Percentiles rank a stretch among this genome's conserved stretches.
Evolutionary conservation across 2,888 invertebrate genomes (phyloP).

Genomic region (Microctonus brassicae): DNA sequence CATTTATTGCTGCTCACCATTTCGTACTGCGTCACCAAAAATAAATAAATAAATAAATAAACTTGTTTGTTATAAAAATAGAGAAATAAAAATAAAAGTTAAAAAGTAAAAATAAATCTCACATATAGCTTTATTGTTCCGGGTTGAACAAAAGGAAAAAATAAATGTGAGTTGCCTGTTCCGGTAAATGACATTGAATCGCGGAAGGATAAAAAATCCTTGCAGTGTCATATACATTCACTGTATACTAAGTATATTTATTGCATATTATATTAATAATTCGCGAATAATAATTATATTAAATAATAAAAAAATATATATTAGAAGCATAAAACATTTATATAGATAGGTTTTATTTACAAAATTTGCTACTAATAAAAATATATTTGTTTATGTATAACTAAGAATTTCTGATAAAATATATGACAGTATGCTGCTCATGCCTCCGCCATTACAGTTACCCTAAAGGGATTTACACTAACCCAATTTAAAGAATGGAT

Average conservation of each 20-base stretch:
- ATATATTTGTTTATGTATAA: not conserved
- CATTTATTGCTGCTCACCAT: not conserved
- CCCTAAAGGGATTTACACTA: constrained; percentile 67
- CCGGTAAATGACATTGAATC: constrained; percentile 1
- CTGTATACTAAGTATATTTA: too few relatives aligned
- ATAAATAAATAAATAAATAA: constrained; percentile 7
- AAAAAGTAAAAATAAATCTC: not conserved
- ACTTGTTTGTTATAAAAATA: not conserved
- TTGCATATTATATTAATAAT: too few relatives aligned
- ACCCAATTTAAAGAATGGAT: constrained; percentile 65
- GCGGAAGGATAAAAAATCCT: not conserved
- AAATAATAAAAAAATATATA: too few relatives aligned
- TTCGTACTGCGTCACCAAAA: not conserved
- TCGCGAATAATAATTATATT: too few relatives aligned
- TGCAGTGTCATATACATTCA: not conserved
- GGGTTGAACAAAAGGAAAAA: constrained; percentile 9
- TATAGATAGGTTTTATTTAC: too few relatives aligned
- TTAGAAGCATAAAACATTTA: too few relatives aligned
- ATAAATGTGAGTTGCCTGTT: constrained; percentile 5
- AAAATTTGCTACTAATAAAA: too few relatives aligned
- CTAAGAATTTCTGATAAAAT: not conserved
- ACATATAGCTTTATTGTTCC: not conserved
- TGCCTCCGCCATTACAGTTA: constrained; percentile 66
- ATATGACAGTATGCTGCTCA: constrained; percentile 45
- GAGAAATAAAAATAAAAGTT: not conserved